Evolutionary conservation across 2,888 invertebrate species (phyloP).

Genomic region (Synanthedon formicaeformis): DNA sequence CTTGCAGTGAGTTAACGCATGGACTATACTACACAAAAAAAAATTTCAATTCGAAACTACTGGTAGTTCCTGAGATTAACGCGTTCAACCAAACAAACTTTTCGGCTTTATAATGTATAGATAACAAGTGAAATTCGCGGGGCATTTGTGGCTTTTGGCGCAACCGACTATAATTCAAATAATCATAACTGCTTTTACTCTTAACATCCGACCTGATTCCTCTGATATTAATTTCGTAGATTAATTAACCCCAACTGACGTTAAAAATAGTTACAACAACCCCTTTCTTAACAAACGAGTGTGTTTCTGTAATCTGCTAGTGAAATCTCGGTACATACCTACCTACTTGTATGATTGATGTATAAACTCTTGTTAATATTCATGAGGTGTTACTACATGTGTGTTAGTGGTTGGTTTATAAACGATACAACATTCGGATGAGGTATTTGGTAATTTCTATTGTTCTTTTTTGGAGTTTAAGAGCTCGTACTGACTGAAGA

Average conservation of each 20-base stretch:
- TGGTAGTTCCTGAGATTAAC: too few relatives aligned
- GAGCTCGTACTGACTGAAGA: too few relatives aligned
- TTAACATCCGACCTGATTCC: not conserved
- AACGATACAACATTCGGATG: not conserved
- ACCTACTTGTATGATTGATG: constrained; percentile 49
- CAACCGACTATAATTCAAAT: too few relatives aligned
- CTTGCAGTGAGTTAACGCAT: too few relatives aligned
- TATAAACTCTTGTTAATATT: constrained; percentile 52
- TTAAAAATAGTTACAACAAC: constrained; percentile 9
- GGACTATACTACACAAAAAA: too few relatives aligned
- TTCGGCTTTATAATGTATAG: too few relatives aligned
- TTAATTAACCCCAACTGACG: not conserved
- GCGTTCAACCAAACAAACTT: too few relatives aligned
- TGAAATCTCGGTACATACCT: constrained; percentile 30
- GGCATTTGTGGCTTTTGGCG: too few relatives aligned
- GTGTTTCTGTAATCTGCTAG: constrained; percentile 21
- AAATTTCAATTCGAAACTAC: too few relatives aligned
- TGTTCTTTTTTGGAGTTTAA: too few relatives aligned
- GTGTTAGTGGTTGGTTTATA: constrained; percentile 3
- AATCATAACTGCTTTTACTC: not conserved
- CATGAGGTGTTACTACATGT: constrained; percentile 47
- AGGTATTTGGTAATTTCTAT: not conserved
- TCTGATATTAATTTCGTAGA: not conserved
- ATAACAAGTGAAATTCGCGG: too few relatives aligned
- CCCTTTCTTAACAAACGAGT: constrained; percentile 34